These are phyloP conservation scores for Etheostoma nigrum DNA, from an alignment of 2,797 vertebrate genomes.

Conservation along the genomic window DNA sequence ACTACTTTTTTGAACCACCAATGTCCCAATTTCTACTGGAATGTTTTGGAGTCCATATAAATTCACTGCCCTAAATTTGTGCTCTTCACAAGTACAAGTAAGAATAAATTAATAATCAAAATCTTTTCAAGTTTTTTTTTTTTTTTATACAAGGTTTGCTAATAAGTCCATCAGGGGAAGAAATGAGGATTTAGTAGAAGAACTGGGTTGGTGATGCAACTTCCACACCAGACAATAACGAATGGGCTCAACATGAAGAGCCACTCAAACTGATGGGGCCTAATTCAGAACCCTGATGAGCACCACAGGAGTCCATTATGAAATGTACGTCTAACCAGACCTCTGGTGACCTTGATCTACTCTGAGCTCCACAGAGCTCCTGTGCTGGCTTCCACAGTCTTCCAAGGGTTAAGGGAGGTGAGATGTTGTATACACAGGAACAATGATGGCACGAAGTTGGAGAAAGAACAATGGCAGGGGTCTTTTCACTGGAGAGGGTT, in stretches of 20 bases:
- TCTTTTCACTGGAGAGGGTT: slow-evolving; percentile 68
- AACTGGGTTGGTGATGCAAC: slow-evolving; percentile 40
- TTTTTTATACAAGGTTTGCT: slow-evolving; percentile 23
- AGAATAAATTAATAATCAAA: slow-evolving; percentile 28
- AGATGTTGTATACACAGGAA: slow-evolving; percentile 67
- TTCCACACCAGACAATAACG: slow-evolving; percentile 47
- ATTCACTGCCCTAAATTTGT: slow-evolving; percentile 82
- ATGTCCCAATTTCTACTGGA: slow-evolving; percentile 46
- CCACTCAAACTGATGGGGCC: slow-evolving; percentile 42
- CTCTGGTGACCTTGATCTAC: slow-evolving; percentile 40
- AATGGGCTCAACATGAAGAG: slow-evolving; percentile 28
- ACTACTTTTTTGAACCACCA: slow-evolving; percentile 34
- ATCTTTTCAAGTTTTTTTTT: not conserved
- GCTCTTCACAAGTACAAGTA: slow-evolving; percentile 44
- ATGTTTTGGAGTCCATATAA: slow-evolving; percentile 73
- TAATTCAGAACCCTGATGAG: slow-evolving; percentile 60
- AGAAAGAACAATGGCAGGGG: slow-evolving; percentile 69
- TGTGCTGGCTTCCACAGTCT: slow-evolving; percentile 40
- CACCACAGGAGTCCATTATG: slow-evolving; percentile 47
- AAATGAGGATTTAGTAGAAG: slow-evolving; percentile 50
- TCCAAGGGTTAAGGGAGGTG: slow-evolving; percentile 53
- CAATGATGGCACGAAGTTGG: slow-evolving; percentile 65
- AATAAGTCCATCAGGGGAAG: slow-evolving; percentile 50
- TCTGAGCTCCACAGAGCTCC: slow-evolving; percentile 40
- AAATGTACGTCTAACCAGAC: slow-evolving; percentile 36